Percentiles rank a stretch among this genome's conserved stretches.
Evolutionary conservation across 2,113 vertebrate genomes (phyloP).

Genomic region (Cyphomyrus plagiostoma): DNA sequence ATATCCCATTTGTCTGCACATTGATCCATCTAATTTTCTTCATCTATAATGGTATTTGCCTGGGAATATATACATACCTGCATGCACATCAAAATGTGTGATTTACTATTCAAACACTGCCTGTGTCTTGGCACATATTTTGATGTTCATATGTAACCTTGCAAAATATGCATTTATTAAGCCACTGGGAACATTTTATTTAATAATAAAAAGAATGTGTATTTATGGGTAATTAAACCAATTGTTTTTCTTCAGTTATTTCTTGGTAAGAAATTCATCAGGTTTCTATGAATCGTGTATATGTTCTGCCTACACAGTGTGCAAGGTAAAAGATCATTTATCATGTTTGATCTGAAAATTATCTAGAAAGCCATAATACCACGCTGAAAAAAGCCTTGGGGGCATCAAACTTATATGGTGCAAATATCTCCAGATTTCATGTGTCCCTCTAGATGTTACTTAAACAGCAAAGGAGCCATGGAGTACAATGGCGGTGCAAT

Average conservation of each 20-base stretch:
- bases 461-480: background rate
- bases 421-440: background rate
- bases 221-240: background rate
- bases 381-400: background rate
- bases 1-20: background rate
- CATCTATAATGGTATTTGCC: background rate
- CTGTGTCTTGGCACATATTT: background rate
- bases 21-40: background rate
- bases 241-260: background rate
- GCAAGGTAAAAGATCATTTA: background rate
- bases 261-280: background rate
- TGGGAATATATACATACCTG: background rate
- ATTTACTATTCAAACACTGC: background rate
- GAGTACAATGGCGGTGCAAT: background rate
- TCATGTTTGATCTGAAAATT: background rate
- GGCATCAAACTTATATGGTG: background rate
- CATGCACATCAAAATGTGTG: background rate
- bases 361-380: background rate
- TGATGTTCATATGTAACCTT: background rate
- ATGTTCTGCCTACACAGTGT: background rate
- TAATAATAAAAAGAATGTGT: background rate
- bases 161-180: background rate
- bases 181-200: background rate
- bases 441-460: background rate
- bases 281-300: background rate